These are phyloP conservation scores for Falco novaeseelandiae DNA, from an alignment of 2,797 vertebrate genomes.

Conservation along the genomic window DNA sequence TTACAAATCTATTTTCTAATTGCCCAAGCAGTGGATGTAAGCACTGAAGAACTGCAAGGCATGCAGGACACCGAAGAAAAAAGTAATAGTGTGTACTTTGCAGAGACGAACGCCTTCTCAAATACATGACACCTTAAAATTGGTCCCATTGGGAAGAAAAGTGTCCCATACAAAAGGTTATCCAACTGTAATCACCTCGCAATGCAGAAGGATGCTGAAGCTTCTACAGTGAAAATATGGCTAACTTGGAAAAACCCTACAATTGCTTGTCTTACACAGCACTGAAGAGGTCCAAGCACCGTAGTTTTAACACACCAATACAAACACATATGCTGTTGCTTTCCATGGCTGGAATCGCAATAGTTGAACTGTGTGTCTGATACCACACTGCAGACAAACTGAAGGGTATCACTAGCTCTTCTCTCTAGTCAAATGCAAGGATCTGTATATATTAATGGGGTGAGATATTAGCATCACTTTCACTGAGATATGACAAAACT, in stretches of 20 bases:
- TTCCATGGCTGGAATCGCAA: neutral
- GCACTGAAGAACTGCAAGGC: neutral
- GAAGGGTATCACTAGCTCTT: neutral
- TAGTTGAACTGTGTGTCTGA: neutral
- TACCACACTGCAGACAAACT: neutral
- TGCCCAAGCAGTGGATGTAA: neutral
- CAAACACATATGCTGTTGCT: neutral
- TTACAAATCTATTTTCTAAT: neutral
- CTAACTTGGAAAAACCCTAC: neutral
- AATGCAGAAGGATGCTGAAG: neutral
- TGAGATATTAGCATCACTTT: accelerated
- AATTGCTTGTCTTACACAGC: neutral
- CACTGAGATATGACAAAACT: neutral
- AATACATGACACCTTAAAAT: accelerated
- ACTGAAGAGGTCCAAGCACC: neutral
- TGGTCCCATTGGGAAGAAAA: neutral
- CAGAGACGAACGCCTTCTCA: neutral
- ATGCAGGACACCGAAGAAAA: neutral
- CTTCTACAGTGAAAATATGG: neutral
- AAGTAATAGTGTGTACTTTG: neutral
- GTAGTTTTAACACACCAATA: accelerated
- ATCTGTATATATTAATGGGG: neutral
- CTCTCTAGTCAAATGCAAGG: neutral
- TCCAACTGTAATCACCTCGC: neutral
- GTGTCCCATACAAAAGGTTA: neutral